Percentiles rank a stretch among this genome's conserved stretches.
phyloP scores from a whole-genome alignment of 2,797 vertebrate species.

The Pithecia hirsuta region DNA sequence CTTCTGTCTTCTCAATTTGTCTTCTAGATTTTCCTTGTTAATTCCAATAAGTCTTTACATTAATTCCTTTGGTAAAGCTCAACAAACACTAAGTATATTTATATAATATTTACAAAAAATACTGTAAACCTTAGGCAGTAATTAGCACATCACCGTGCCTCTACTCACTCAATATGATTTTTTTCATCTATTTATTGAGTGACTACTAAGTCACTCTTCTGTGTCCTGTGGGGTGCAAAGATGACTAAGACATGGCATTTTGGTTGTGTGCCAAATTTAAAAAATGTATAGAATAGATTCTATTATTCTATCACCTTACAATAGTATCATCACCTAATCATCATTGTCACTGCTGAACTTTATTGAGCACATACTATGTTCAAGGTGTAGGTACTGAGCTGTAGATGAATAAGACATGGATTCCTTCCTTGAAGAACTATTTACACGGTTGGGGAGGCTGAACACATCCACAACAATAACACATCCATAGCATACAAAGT shows the following conservation, averaged over 20 bases:
- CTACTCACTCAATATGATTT: background rate
- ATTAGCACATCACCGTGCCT: background rate
- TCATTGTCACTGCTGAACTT: background rate
- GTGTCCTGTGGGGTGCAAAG: background rate
- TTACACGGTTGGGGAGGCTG: background rate
- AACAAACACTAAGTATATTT: background rate
- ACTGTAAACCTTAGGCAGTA: background rate
- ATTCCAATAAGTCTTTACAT: background rate
- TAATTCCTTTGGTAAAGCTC: background rate
- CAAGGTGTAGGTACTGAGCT: background rate
- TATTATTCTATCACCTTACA: background rate
- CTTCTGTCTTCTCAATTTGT: background rate
- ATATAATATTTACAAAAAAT: background rate
- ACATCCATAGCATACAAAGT: background rate
- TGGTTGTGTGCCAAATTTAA: background rate
- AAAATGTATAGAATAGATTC: background rate
- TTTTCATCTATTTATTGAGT: background rate
- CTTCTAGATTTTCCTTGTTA: conserved; percentile 26
- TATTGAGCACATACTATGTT: background rate
- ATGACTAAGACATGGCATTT: background rate
- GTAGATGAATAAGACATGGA: background rate
- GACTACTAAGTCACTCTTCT: background rate
- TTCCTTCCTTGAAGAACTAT: background rate
- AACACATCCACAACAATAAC: background rate
- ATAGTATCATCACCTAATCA: background rate